Percentiles rank a stretch among this genome's conserved stretches.
phyloP scores from a whole-genome alignment of 1,140 invertebrate species.

The Nebria ingens region DNA sequence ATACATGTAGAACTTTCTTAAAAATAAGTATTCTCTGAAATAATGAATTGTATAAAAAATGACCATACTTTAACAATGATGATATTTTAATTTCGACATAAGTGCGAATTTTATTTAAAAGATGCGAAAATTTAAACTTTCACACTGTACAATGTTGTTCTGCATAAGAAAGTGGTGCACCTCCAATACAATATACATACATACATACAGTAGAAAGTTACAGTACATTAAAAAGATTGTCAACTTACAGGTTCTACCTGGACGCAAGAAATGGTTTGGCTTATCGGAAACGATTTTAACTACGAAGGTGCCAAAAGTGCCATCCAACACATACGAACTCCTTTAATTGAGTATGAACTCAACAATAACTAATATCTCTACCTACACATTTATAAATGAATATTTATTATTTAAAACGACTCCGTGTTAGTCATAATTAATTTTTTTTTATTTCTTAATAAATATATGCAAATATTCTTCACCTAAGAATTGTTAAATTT shows the following conservation, averaged over 20 bases:
- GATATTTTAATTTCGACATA: no score
- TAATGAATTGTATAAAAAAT: no score
- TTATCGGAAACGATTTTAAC: slow-evolving; percentile 68
- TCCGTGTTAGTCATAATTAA: background rate
- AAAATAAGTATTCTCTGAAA: no score
- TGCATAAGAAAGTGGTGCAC: background rate
- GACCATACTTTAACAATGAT: no score
- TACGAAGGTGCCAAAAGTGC: slow-evolving; percentile 56
- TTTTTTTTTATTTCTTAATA: slow-evolving; percentile 5
- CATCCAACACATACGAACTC: slow-evolving; percentile 44
- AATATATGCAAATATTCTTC: background rate
- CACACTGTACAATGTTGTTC: background rate
- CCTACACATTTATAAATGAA: no score
- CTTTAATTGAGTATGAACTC: slow-evolving; percentile 31
- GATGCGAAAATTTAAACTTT: slow-evolving; percentile 1
- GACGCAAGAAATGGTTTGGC: slow-evolving; percentile 82
- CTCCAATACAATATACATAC: no score
- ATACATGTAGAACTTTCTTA: no score
- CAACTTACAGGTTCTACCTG: slow-evolving; percentile 67
- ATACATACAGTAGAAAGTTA: no score
- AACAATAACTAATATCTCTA: no score
- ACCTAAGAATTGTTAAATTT: no score
- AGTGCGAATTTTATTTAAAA: background rate
- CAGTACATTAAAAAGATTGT: no score
- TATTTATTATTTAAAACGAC: slow-evolving; percentile 11